Evolutionary conservation across 2,113 vertebrate genomes (phyloP).

Genomic region (Mastomys natalensis): DNA sequence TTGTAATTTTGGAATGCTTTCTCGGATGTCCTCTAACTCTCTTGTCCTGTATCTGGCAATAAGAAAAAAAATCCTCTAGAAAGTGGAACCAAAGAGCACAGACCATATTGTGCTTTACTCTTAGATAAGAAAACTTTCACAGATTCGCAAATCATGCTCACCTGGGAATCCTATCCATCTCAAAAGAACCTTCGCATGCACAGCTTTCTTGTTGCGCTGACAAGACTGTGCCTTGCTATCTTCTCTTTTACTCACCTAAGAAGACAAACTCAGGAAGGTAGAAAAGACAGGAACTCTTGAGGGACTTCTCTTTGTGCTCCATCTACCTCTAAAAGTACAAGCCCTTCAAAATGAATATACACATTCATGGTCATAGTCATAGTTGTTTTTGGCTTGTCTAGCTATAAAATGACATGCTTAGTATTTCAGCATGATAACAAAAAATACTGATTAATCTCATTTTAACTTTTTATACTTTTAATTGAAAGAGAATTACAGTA

Average conservation of each 20-base stretch:
- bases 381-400: conserved; percentile 55
- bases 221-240: conserved; percentile 66
- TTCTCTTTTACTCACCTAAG: conserved; percentile 66
- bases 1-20: conserved; percentile 80
- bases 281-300: background rate
- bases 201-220: background rate
- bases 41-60: conserved; percentile 71
- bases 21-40: conserved; percentile 75
- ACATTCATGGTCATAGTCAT: background rate
- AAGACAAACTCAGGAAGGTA: conserved; percentile 6
- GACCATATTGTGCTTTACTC: conserved; percentile 57
- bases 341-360: conserved; percentile 74
- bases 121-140: conserved; percentile 70
- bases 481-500: background rate
- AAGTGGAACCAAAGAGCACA: conserved; percentile 71
- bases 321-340: background rate
- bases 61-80: conserved; percentile 50
- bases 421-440: conserved; percentile 62
- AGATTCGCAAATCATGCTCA: conserved; percentile 44
- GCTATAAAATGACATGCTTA: conserved; percentile 65
- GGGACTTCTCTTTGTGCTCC: conserved; percentile 57
- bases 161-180: conserved; percentile 72
- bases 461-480: background rate
- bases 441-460: conserved; percentile 67
- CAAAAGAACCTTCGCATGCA: conserved; percentile 69